Conservation (phyloP, 2,797 vertebrate species). For the Acanthiza pusilla region DNA sequence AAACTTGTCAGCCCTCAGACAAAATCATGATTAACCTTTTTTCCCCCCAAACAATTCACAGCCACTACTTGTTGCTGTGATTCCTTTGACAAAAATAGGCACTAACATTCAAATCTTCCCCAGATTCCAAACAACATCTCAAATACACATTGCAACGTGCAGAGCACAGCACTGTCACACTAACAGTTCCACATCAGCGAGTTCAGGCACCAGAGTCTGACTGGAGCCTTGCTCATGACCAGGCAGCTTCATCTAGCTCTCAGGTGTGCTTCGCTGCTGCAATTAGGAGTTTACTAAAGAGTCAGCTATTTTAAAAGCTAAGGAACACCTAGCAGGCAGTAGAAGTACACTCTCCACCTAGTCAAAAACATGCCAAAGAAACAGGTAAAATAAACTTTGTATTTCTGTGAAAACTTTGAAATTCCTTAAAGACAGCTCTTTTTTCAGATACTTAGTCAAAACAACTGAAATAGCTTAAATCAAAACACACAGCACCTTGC, state of each 20-base stretch:
- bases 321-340: neutral
- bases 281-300: neutral
- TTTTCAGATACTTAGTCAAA: neutral
- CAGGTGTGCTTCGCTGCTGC: neutral
- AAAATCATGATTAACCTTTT: neutral
- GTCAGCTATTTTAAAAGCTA: neutral
- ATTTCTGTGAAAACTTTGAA: neutral
- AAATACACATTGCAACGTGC: neutral
- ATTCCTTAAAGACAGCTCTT: neutral
- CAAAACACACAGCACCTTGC: neutral
- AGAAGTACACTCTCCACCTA: neutral
- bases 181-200: neutral
- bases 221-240: neutral
- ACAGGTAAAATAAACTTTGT: neutral
- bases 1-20: neutral
- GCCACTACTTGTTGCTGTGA: neutral
- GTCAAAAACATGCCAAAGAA: neutral
- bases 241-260: neutral
- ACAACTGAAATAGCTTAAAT: neutral
- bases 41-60: neutral
- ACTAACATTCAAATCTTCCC: neutral
- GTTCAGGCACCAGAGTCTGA: neutral
- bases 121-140: neutral
- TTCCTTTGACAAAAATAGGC: neutral
- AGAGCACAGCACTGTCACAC: neutral